Base-by-base conservation (phyloP, 2,113 vertebrate genomes). In the Aegypius monachus region DNA sequence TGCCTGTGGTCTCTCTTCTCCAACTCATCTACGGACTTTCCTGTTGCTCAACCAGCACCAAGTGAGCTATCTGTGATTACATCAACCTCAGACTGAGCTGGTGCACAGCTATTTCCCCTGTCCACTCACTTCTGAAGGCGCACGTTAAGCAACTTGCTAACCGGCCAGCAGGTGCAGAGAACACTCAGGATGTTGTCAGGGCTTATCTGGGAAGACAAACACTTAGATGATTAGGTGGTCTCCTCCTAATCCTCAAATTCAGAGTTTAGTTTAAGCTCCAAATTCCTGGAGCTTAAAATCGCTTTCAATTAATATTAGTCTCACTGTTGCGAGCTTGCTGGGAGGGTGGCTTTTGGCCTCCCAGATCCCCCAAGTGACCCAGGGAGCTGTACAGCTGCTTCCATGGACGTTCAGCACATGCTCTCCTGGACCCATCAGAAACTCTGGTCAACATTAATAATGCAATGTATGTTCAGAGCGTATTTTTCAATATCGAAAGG, bases 261-360 rank as follows among this genome's bases (percentile, higher is more conserved):
- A n/a, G 56, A 87, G 66, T 81, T 79, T n/a, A 42, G 40, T 48
- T 93, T 93, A 95, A 96, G 48, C 23, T 26, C 10, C 43, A 65
- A 52, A 97, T 81, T 96, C 94, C 91, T 56, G 11, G 29, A 61
- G 31, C 27, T 92, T 93, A 91, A 91, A 88, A 91, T 40, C 13
- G 13, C 61, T 91, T 93, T 36, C 65, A 88, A 56, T 81, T 84
- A 78, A 31, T 47, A 50, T 48, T 27, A 86, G 48, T 27, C 2
- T 2, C 0, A 0, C 27, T 70, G 52, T 29, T 53, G 27, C 4
- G 11, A 71, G 73, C 59, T 84, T 84, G 62, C 26, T 52, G 29
- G 34, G 42, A 62, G 20, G 19, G 59, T 0, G 2, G 38, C 26
- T 68, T 72, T 32, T 62, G 53, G 48, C 11, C 16, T 83, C 26